Base-by-base conservation (phyloP, 1,140 invertebrate species). In the Papilio helenus region DNA sequence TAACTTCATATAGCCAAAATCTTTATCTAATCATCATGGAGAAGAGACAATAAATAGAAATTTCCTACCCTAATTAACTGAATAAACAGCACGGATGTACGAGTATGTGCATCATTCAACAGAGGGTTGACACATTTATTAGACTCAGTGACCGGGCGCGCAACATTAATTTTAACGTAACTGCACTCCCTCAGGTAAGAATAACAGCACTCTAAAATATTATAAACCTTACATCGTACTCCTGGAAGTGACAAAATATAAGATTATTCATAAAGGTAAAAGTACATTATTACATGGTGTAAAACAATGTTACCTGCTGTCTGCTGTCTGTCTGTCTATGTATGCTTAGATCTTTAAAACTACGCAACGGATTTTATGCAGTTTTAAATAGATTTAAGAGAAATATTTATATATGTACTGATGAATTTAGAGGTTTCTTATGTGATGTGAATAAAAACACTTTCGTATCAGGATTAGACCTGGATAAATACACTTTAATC, bases 111-210 rank as follows among this genome's bases (percentile, higher is more conserved):
- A 61, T 26, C 58, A 61, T 61, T 61, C 58, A 61, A 61, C 58
- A 26, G 10, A 12, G 0, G 23, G 58, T 61, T 26, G 58, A 61
- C 58, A 61, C 9, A 61, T 61, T 61, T 61, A 61, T 61, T 61
- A 10, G 20, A 61, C 58, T 26, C 20, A 3, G 58, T 61, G 58
- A 61, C 61, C 61, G 61, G 14, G 61, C 23, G 61, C 14, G 0
- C 1, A 3, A 9, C 61, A 68, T 68, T 68, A 68, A 68, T 68
- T 68, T 68, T 29, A 58, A 20, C 20, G 55, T 58, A 68, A 68
- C 34, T 68, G 61, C 26, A 29, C 26, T 9, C 20, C 20, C 55
- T 23, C 8, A 58, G 55, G 23, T 29, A 26, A 7, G 10, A 68
- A 23, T 7, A 58, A 29, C 26, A 34, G 26, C 61, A 29, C 26